phyloP scores from a whole-genome alignment of 2,888 invertebrate genomes.

The Trissolcus japonicus region DNA sequence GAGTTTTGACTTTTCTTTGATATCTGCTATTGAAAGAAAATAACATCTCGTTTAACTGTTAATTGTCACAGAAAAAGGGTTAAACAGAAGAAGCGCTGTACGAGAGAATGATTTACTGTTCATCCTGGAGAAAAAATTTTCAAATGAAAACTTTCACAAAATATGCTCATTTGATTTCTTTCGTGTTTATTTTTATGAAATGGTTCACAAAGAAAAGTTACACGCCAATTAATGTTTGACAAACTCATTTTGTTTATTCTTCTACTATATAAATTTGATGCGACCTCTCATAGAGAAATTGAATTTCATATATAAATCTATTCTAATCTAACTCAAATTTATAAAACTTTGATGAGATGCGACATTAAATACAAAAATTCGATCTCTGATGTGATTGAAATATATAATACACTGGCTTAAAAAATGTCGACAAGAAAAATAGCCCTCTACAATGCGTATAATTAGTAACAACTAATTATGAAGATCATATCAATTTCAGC shows the following conservation, averaged over 20 bases:
- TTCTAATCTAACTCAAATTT: no score
- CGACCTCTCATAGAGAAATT: no score
- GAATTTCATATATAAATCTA: no score
- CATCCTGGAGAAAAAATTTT: no score
- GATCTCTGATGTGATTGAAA: conserved; percentile 31
- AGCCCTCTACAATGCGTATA: conserved; percentile 63
- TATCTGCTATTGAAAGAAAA: conserved; percentile 6
- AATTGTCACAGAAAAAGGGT: no score
- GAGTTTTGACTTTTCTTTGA: conserved; percentile 8
- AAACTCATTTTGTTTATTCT: no score
- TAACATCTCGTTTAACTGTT: neutral
- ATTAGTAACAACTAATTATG: conserved; percentile 71
- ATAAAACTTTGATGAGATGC: no score
- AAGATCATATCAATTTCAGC: conserved; percentile 71
- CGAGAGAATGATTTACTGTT: no score
- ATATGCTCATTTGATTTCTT: conserved; percentile 1
- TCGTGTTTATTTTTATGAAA: neutral
- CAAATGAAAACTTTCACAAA: no score
- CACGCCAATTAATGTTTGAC: no score
- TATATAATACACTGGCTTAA: conserved; percentile 27
- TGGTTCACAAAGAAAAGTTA: no score
- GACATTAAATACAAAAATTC: conserved; percentile 7
- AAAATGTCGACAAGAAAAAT: conserved; percentile 54
- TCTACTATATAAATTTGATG: neutral
- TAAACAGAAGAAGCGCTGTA: no score